Conservation (phyloP, 2,113 vertebrate genomes). For the Tautogolabrus adspersus region DNA sequence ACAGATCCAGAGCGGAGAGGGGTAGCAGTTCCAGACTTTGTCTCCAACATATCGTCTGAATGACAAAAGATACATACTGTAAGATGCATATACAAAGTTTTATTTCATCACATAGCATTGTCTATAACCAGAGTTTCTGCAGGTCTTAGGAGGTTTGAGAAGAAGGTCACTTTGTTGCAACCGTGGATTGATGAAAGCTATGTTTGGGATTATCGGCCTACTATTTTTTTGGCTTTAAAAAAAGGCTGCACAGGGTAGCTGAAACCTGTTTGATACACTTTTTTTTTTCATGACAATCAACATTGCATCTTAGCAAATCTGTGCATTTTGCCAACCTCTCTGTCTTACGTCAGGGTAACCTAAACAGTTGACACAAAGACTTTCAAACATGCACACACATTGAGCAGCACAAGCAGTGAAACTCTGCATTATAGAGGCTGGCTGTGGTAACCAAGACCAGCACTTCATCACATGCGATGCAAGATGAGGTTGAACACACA, state of each 20-base stretch:
- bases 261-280: background rate
- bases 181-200: background rate
- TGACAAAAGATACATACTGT: constrained; percentile 25
- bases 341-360: too few species aligned
- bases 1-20: constrained; percentile 94
- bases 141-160: background rate
- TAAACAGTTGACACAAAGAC: background rate
- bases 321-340: background rate
- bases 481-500: background rate
- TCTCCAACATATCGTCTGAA: constrained; percentile 93
- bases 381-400: too few species aligned
- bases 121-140: background rate
- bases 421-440: too few species aligned
- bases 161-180: too few species aligned
- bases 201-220: too few species aligned
- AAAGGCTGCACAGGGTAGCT: too few species aligned
- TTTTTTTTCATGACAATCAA: background rate
- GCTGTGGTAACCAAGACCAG: too few species aligned
- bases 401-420: too few species aligned
- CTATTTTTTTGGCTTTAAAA: too few species aligned
- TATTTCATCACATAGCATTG: too few species aligned
- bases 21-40: constrained; percentile 93
- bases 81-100: background rate
- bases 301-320: background rate
- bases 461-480: background rate